phyloP scores from a whole-genome alignment of 1,140 invertebrate genomes.

The Copidosoma floridanum region DNA sequence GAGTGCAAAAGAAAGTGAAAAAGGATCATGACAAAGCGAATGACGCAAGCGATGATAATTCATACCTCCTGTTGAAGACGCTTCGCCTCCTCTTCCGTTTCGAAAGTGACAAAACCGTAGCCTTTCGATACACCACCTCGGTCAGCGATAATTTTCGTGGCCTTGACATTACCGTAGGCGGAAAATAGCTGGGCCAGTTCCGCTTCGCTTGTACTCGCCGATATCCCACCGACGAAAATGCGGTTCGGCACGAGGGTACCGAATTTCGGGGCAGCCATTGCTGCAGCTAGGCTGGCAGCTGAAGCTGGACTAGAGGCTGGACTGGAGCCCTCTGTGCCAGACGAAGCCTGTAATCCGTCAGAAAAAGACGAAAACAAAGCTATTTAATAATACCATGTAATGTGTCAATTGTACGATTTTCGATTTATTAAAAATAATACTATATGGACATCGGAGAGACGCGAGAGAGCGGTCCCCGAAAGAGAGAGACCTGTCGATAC shows the following conservation, averaged over 20 bases:
- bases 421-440: no score
- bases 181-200: conserved; percentile 81
- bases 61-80: conserved; percentile 66
- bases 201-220: conserved; percentile 79
- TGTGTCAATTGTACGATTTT: no score
- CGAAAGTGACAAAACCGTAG: conserved; percentile 94
- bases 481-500: no score
- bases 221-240: conserved; percentile 93
- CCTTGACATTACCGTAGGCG: conserved; percentile 86
- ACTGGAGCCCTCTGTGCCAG: conserved; percentile 55
- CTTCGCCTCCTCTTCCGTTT: conserved; percentile 85
- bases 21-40: no score
- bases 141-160: conserved; percentile 92
- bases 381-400: no score
- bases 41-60: no score
- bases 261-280: conserved; percentile 67
- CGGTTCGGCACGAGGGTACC: conserved; percentile 86
- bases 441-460: no score
- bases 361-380: no score
- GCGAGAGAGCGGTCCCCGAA: no score
- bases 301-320: conserved; percentile 55
- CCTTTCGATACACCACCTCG: conserved; percentile 92
- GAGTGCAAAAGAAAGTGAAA: no score
- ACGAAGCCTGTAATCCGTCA: conserved; percentile 48
- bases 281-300: conserved; percentile 49